Evolutionary conservation across 2,113 vertebrate genomes (phyloP), one percentile per base, ranked within the genome.

Genomic region (Albula goreensis): DNA sequence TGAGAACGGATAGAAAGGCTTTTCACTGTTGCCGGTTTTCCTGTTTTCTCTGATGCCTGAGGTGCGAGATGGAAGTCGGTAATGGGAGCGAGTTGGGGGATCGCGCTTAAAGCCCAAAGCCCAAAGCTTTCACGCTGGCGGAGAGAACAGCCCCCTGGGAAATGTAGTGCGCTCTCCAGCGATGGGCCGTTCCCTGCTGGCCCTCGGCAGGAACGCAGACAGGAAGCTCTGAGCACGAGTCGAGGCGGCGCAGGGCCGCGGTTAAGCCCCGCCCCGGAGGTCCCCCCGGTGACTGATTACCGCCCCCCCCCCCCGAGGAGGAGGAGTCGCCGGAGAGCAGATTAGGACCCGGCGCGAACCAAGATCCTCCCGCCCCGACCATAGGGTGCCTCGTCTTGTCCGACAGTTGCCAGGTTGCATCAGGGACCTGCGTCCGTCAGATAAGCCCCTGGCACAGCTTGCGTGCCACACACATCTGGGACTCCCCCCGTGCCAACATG

Each of bases 371-470:
- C 88, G 31, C 31, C 31, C 31, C 31, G 31, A 41, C 31, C 31
- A 41, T 41, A 41, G 31, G 31, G 31, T 41, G 31, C 31, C 31
- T 41, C 31, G 31, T 41, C 31, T 41, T 41, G 31, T 41, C 31
- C 31, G 31, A 41, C 31, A 41, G 31, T 41, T 41, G 31, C 31
- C 31, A 41, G 31, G 31, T 41, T 41, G 31, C 31, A 41, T 41
- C 31, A 41, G 88, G 89, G 91, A 91, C 94, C 93, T 95, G 94
- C 91, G 90, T 66, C 87, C 63, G 88, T 85, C 92, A 90, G 93
- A 96, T 96, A 95, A 95, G 94, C 92, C 87, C 50, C 74, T 70
- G 91, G 93, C 94, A 94, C 91, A 90, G 89, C 92, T 90, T 88
- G 85, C 92, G 90, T 94, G 93, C 91, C 93, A 41, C 31, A 41